Evolutionary conservation across 2,113 vertebrate genomes (phyloP), one percentile per base, ranked within the genome.

Genomic region (Felis catus): DNA sequence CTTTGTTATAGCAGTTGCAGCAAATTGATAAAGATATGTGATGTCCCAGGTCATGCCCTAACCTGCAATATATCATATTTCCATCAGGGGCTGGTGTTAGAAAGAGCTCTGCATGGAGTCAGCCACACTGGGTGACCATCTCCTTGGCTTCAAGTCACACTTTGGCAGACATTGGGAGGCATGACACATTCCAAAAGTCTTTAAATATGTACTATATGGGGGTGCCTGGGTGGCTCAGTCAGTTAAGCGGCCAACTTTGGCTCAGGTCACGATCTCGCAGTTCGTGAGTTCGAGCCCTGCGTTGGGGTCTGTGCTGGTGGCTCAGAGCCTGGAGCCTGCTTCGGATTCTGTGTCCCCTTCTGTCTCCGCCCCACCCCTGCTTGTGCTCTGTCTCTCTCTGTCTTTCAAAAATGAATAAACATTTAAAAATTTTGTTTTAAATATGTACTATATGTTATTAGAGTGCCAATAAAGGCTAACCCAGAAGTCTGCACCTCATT

Each of bases 391-490:
- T 45, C 45, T 45, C 7, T 45, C 45, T 45, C 45, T 45, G 45
- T 45, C 45, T 45, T 45, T 45, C 45, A 45, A 45, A 45, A 45
- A 45, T 45, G 45, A 45, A 45, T 45, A 45, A 45, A 45, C 45
- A 45, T 45, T 9, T 9, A 45, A 9, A 45, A 45, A 0, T 45
- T 45, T 45, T 45, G 45, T 45, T 98, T 0, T 68, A 97, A 98
- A 98, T 97, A 98, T 98, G 97, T 97, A 97, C 94, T 94, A 91
- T 85, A 95, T 97, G 85, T 96, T 97, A 98, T 97, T 97, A 98
- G 97, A 95, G 94, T 98, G 97, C 97, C 98, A 97, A 83, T 93
- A 97, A 97, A 98, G 95, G 93, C 93, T 96, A 98, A 96, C 90
- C 97, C 97, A 71, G 48, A 83, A 98, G 95, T 96, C 94, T 95